A percentile compares a stretch with the other conserved stretches of the same genome.
These are phyloP conservation scores for Sinopyrophorus schimmeli DNA, from an alignment of 2,888 invertebrate genomes.

Conservation along the genomic window DNA sequence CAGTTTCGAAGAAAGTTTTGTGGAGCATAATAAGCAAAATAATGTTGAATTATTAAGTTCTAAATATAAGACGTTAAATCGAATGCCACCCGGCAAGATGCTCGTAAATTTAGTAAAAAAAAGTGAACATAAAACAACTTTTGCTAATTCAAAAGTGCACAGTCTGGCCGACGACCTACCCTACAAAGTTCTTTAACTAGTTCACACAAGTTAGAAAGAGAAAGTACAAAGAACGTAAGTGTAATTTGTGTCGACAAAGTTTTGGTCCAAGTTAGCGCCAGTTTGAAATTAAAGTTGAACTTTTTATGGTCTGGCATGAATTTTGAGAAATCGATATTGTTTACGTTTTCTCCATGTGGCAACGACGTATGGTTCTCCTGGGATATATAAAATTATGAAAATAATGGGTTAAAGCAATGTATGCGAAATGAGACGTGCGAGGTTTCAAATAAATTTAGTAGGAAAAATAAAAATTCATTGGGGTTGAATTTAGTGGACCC, in stretches of 20 bases:
- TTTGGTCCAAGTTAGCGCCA: slow-evolving; percentile 53
- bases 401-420: slow-evolving; percentile 24
- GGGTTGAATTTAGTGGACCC: slow-evolving; percentile 29
- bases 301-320: slow-evolving; percentile 55
- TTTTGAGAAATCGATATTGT: slow-evolving; percentile 55
- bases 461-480: slow-evolving; percentile 29
- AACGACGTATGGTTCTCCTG: slow-evolving; percentile 21
- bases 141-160: slow-evolving; percentile 50
- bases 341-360: slow-evolving; percentile 45
- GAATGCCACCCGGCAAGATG: slow-evolving; percentile 19
- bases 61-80: slow-evolving; percentile 22
- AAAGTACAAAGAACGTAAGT: slow-evolving; percentile 56
- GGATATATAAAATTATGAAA: slow-evolving; percentile 27
- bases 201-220: slow-evolving; percentile 54
- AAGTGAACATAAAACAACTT: slow-evolving; percentile 41
- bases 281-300: slow-evolving; percentile 54
- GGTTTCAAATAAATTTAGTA: slow-evolving; percentile 22
- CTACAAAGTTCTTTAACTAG: slow-evolving; percentile 53
- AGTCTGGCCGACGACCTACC: slow-evolving; percentile 52
- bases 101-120: slow-evolving; percentile 29
- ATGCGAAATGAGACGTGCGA: slow-evolving; percentile 12
- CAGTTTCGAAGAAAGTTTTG: too few relatives aligned
- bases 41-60: slow-evolving; percentile 23
- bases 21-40: slow-evolving; percentile 23
- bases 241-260: slow-evolving; percentile 56